phyloP scores from a whole-genome alignment of 2,888 invertebrate species.

The Entomobrya proxima region DNA sequence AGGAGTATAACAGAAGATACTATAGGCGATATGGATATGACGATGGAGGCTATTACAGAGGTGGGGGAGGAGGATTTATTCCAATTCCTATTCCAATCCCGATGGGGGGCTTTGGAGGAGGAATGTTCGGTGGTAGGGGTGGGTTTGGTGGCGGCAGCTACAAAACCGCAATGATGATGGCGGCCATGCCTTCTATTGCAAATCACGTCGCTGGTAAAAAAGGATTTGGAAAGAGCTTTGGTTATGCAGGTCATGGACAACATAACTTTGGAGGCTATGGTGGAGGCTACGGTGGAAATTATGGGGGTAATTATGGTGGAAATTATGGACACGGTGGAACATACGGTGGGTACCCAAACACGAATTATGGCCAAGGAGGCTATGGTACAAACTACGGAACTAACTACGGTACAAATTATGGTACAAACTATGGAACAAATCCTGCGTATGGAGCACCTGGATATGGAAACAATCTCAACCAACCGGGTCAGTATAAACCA shows the following conservation, averaged over 20 bases:
- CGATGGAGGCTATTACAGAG: constrained; percentile 49
- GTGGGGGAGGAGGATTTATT: constrained; percentile 45
- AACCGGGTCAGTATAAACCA: constrained; percentile 51
- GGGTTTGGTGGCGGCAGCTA: constrained; percentile 66
- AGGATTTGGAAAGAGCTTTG: constrained; percentile 60
- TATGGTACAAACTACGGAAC: constrained; percentile 38
- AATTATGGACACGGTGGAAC: constrained; percentile 40
- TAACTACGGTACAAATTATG: constrained; percentile 45
- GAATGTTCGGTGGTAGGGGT: constrained; percentile 46
- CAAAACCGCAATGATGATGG: constrained; percentile 73
- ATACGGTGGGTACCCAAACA: no score
- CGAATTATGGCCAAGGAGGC: constrained; percentile 17
- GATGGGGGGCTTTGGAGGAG: constrained; percentile 46
- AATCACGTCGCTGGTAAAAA: constrained; percentile 52
- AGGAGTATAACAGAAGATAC: constrained; percentile 57
- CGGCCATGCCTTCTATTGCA: constrained; percentile 71
- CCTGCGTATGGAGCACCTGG: neutral
- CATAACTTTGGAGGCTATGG: constrained; percentile 41
- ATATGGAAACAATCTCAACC: constrained; percentile 55
- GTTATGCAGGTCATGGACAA: constrained; percentile 38
- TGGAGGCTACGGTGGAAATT: constrained; percentile 3
- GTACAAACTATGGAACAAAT: constrained; percentile 57
- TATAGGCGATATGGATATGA: constrained; percentile 65
- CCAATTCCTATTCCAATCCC: constrained; percentile 51
- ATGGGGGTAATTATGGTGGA: constrained; percentile 45